Evolutionary conservation across 2,888 invertebrate species (phyloP), one percentile per base, ranked within the genome.

Genomic region (Philereme transversata): DNA sequence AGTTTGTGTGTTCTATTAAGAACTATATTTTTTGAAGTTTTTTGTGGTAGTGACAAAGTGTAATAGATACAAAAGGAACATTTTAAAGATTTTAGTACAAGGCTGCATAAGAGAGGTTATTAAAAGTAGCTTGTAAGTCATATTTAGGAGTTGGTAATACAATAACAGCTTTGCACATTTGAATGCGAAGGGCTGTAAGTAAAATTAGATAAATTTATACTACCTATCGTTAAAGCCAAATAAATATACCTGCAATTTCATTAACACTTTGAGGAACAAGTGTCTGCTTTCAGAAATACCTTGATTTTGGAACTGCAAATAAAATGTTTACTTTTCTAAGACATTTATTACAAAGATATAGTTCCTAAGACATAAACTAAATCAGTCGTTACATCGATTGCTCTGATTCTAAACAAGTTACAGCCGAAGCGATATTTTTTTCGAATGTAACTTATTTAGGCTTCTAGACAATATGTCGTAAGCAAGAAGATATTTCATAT

Each of bases 291-390:
- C 33, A 53, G n/a, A 50, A 57, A 50, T 22, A 52, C 40, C 22
- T 48, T 48, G 46, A 33, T 8, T 50, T 44, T 47, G 68, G 66
- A 57, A 64, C 47, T 45, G 62, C 50, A 44, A 57, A 62, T 55
- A 62, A 40, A 50, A 49, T 49, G 4, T 11, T 44, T 46, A 58
- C 52, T 57, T 61, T 75, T 78, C 75, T 64, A 66, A 74, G 77
- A 83, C 83, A 84, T 86, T 86, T 84, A 87, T 85, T 86, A 74
- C 72, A 78, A 76, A 62, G 62, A 76, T 74, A 75, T 77, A 84
- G 84, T 87, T 87, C 86, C 84, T 87, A 86, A 62, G 50, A 48
- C 62, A 76, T 61, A 67, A 72, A 58, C 47, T 68, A 67, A 53
- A 57, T 46, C 79, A 78, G 76, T 81, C 76, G 72, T 64, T 65